phyloP scores from a whole-genome alignment of 2,888 invertebrate genomes.

The Drosophila subsilvestris region DNA sequence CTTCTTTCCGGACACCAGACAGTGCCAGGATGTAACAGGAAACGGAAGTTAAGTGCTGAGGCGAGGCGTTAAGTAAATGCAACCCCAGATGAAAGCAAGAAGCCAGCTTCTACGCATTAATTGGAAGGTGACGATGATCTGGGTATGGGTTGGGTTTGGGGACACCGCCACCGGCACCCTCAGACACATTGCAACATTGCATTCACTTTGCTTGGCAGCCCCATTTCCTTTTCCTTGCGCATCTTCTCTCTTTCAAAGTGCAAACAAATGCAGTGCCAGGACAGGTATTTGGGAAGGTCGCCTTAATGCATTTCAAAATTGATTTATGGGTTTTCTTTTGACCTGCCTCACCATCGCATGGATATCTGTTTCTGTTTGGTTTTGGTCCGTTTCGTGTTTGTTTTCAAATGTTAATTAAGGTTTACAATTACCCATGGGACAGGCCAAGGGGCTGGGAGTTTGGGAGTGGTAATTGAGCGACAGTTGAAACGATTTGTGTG shows the following conservation, averaged over 20 bases:
- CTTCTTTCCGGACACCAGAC: slow-evolving; percentile 22
- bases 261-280: background rate
- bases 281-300: background rate
- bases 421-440: slow-evolving; percentile 60
- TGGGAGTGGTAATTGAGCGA: slow-evolving; percentile 32
- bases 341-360: slow-evolving; percentile 46
- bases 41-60: slow-evolving; percentile 82
- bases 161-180: slow-evolving; percentile 11
- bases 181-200: slow-evolving; percentile 31
- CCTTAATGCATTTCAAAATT: slow-evolving; percentile 79
- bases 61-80: slow-evolving; percentile 79
- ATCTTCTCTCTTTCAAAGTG: slow-evolving; percentile 24
- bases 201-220: slow-evolving; percentile 58
- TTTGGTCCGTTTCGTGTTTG: slow-evolving; percentile 65
- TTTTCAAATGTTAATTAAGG: slow-evolving; percentile 80
- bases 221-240: slow-evolving; percentile 40
- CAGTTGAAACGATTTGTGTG: slow-evolving; percentile 32
- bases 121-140: slow-evolving; percentile 68
- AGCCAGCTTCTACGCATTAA: slow-evolving; percentile 71
- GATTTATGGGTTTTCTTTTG: slow-evolving; percentile 80
- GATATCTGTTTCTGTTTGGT: slow-evolving; percentile 30
- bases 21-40: slow-evolving; percentile 67
- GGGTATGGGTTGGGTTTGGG: background rate
- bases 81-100: slow-evolving; percentile 71
- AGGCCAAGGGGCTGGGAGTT: background rate